These are phyloP conservation scores for Odontothrips loti DNA, from an alignment of 2,888 invertebrate species.

Conservation along the genomic window DNA sequence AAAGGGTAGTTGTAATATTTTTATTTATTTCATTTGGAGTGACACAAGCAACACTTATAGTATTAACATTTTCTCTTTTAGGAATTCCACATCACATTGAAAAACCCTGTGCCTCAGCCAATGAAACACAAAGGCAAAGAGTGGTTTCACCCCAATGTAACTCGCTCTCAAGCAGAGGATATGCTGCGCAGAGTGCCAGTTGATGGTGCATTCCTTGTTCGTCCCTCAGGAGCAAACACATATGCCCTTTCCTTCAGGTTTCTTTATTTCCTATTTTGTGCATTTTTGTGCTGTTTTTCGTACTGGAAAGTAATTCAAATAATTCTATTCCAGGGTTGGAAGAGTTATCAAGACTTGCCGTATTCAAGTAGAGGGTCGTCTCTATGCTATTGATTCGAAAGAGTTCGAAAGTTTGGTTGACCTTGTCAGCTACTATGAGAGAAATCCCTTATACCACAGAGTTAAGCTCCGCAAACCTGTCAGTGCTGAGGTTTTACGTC, in stretches of 20 bases:
- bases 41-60: slow-evolving; percentile 26
- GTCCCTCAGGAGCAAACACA: slow-evolving; percentile 79
- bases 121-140: slow-evolving; percentile 89
- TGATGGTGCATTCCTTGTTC: slow-evolving; percentile 92
- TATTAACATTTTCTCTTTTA: slow-evolving; percentile 43
- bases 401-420: slow-evolving; percentile 96
- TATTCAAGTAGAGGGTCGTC: slow-evolving; percentile 84
- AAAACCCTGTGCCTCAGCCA: slow-evolving; percentile 91
- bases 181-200: slow-evolving; percentile 74
- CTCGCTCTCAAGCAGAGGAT: slow-evolving; percentile 80
- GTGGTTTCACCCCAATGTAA: slow-evolving; percentile 84
- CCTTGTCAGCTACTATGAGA: slow-evolving; percentile 85
- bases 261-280: background rate
- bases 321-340: slow-evolving; percentile 62
- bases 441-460: slow-evolving; percentile 84
- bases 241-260: slow-evolving; percentile 93
- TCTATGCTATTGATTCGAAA: slow-evolving; percentile 85
- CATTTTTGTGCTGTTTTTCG: slow-evolving; percentile 27
- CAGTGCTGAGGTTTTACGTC: slow-evolving; percentile 65
- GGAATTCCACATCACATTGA: slow-evolving; percentile 82
- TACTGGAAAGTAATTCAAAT: slow-evolving; percentile 9
- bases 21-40: slow-evolving; percentile 24
- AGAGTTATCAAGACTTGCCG: slow-evolving; percentile 96
- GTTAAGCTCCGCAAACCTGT: slow-evolving; percentile 82
- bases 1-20: background rate